Conservation (phyloP, 2,888 invertebrate genomes). For the Leucophenga maculata region DNA sequence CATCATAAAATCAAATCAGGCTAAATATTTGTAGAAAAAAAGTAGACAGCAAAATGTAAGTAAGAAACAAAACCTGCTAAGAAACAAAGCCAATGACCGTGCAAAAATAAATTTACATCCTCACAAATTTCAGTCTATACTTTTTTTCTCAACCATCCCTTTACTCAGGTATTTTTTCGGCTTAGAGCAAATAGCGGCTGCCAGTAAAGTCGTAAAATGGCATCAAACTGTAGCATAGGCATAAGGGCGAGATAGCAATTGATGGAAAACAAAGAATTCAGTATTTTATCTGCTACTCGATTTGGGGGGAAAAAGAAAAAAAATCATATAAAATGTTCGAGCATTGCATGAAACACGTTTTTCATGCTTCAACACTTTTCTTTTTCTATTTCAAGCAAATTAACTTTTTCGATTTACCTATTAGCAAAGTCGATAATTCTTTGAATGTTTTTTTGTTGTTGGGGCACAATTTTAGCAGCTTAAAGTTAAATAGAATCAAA, state of each 20-base stretch:
- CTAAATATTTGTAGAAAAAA: constrained; percentile 4
- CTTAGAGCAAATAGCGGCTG: neutral
- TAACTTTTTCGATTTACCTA: constrained; percentile 4
- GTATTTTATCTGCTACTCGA: too few relatives aligned
- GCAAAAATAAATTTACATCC: constrained; percentile 12
- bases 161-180: neutral
- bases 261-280: too few relatives aligned
- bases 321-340: neutral
- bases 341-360: neutral
- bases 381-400: neutral
- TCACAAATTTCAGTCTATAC: neutral
- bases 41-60: neutral
- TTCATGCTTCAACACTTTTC: constrained; percentile 2
- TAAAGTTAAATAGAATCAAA: too few relatives aligned
- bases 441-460: neutral
- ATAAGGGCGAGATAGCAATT: too few relatives aligned
- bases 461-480: neutral
- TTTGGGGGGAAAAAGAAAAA: neutral
- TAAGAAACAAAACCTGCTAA: neutral
- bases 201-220: constrained; percentile 12
- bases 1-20: constrained; percentile 3
- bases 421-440: constrained; percentile 7
- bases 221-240: neutral
- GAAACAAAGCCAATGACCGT: constrained; percentile 11
- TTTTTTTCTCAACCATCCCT: neutral